A percentile compares a stretch with the other conserved stretches of the same genome.
Evolutionary conservation across 2,113 vertebrate genomes (phyloP).

Genomic region (Cryptomyrus ogoouensis): DNA sequence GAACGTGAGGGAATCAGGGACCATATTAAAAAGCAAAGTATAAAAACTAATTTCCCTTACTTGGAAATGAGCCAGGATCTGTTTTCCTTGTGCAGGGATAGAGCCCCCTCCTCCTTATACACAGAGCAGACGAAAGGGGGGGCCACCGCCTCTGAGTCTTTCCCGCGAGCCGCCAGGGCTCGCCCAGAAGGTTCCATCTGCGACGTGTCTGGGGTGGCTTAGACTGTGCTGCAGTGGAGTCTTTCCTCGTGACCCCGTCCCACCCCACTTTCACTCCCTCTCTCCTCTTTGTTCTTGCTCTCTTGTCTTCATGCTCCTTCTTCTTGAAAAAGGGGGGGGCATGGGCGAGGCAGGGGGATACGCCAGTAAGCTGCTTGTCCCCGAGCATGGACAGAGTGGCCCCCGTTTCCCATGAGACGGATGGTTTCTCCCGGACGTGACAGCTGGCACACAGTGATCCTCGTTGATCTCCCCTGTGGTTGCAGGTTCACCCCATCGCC

Average conservation of each 20-base stretch:
- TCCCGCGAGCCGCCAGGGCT: not conserved
- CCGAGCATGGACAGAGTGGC: not conserved
- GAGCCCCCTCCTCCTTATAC: not conserved
- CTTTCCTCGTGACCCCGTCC: not conserved
- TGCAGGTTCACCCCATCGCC: not conserved
- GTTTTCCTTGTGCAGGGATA: not conserved
- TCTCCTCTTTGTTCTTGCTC: not conserved
- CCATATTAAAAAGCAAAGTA: not conserved
- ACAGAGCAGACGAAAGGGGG: not conserved
- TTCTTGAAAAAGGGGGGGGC: not conserved
- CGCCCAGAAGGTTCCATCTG: not conserved
- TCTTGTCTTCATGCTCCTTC: not conserved
- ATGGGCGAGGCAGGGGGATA: not conserved
- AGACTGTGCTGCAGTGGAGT: not conserved
- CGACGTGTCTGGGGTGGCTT: not conserved
- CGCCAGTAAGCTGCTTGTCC: not conserved
- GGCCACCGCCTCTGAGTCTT: not conserved
- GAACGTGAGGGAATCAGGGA: not conserved
- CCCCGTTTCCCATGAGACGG: not conserved
- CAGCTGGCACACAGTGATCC: constrained; percentile 9
- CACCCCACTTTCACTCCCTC: not conserved
- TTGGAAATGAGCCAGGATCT: not conserved
- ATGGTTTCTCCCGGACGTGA: constrained; percentile 2
- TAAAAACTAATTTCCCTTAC: not conserved
- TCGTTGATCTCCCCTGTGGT: not conserved